Evolutionary conservation across 1,140 invertebrate genomes (phyloP), one percentile per base, ranked within the genome.

Genomic region (Drosophila ananassae): DNA sequence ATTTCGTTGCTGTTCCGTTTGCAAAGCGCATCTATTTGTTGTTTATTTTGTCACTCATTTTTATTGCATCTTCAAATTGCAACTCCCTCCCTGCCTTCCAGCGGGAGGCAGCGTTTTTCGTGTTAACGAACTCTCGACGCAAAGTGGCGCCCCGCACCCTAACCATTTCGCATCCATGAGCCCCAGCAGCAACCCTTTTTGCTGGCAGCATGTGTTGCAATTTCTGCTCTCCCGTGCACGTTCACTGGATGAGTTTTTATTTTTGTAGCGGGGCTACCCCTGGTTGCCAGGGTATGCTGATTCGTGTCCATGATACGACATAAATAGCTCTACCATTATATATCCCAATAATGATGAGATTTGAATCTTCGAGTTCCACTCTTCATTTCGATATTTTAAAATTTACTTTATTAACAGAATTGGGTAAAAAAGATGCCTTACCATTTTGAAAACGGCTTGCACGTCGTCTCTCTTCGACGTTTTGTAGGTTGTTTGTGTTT

Each of bases 111-210:
- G 60, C 67, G 53, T 64, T 83, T 73, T 79, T 89, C 76, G 84
- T 89, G 83, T 83, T 89, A 89, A 89, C 83, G 83, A 89, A 89
- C 83, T 89, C 79, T 83, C 64, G 59, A 80, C 55, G 62, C 54
- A 56, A 76, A 66, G 67, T 73, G 73, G 50, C 62, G 61, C 41
- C 28, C 28, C 63, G 30, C 50, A 53, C 63, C 63, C 47, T 47
- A 63, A 10, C 48, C 48, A 21, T 63, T 53, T 51, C 22, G 13
- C 25, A 21, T 63, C 24, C 32, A 32, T 37, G 34, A 57, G 47
- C 37, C 47, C 12, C 71, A 61, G 30, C 71, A 73, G 60, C 71
- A 47, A 47, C 69, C 57, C 60, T 67, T 56, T 71, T 47, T 22
- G 44, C 57, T 58, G 56, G 69, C 73, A 55, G 73, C 76, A 78